A percentile compares a stretch with the other conserved stretches of the same genome.
phyloP scores from a whole-genome alignment of 2,113 vertebrate genomes.

The Pteronura brasiliensis region DNA sequence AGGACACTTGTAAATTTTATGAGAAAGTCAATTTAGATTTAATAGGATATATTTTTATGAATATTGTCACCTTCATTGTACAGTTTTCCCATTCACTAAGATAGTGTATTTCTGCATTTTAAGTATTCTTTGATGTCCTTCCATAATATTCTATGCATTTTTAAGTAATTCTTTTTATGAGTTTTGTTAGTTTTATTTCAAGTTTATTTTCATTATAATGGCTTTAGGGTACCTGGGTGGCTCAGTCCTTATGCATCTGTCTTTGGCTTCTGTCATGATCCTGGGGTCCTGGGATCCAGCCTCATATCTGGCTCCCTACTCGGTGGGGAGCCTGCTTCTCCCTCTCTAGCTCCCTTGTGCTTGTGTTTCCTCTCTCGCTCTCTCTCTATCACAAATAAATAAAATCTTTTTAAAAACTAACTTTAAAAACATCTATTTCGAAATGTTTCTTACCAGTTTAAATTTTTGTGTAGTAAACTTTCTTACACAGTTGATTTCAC shows the following conservation, averaged over 20 bases:
- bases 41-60: background rate
- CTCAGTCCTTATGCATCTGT: too few relatives aligned
- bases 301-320: too few relatives aligned
- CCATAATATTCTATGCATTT: background rate
- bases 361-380: too few relatives aligned
- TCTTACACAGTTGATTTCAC: background rate
- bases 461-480: background rate
- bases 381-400: too few relatives aligned
- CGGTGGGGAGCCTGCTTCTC: too few relatives aligned
- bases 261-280: too few relatives aligned
- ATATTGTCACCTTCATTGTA: background rate
- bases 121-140: background rate
- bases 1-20: background rate
- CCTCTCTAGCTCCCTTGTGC: too few relatives aligned
- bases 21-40: background rate
- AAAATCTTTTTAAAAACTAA: background rate
- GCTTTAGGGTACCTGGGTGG: background rate
- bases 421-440: background rate
- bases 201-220: background rate
- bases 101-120: background rate
- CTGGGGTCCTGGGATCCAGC: too few relatives aligned
- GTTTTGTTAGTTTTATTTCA: background rate
- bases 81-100: background rate
- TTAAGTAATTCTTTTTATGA: background rate
- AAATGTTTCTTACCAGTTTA: background rate